Percentiles rank a stretch among this genome's conserved stretches.
Evolutionary conservation across 2,888 invertebrate species (phyloP).

Genomic region (Belgica antarctica): DNA sequence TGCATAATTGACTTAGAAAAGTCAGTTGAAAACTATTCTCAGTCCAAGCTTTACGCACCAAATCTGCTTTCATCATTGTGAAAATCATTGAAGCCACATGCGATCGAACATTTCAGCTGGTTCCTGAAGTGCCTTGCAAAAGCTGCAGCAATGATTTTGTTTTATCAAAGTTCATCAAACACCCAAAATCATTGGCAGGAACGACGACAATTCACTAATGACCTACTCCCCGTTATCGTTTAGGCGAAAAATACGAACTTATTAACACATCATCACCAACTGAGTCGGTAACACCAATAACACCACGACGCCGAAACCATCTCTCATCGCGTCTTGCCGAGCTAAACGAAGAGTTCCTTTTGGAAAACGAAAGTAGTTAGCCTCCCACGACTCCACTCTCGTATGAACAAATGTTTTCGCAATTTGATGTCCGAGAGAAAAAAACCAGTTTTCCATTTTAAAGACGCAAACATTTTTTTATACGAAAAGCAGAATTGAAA

Average conservation of each 20-base stretch:
- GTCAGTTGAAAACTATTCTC: too few relatives aligned
- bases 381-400: too few relatives aligned
- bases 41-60: too few relatives aligned
- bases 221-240: constrained; percentile 48
- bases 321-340: constrained; percentile 55
- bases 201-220: constrained; percentile 13
- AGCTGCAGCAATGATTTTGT: too few relatives aligned
- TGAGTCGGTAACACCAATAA: constrained; percentile 49
- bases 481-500: not conserved
- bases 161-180: too few relatives aligned
- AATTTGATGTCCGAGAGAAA: constrained; percentile 28
- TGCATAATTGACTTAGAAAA: too few relatives aligned
- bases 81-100: too few relatives aligned
- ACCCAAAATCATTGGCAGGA: too few relatives aligned
- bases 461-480: too few relatives aligned
- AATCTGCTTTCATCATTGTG: too few relatives aligned
- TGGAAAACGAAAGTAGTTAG: constrained; percentile 51
- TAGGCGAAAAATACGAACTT: constrained; percentile 80
- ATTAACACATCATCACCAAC: constrained; percentile 67
- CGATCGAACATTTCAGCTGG: too few relatives aligned
- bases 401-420: constrained; percentile 32
- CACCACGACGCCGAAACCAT: constrained; percentile 54
- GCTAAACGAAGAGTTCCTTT: constrained; percentile 54
- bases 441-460: not conserved
- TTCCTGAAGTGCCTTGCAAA: too few relatives aligned